These are phyloP conservation scores for Mamestra configurata DNA, from an alignment of 1,140 invertebrate genomes.

Conservation along the genomic window DNA sequence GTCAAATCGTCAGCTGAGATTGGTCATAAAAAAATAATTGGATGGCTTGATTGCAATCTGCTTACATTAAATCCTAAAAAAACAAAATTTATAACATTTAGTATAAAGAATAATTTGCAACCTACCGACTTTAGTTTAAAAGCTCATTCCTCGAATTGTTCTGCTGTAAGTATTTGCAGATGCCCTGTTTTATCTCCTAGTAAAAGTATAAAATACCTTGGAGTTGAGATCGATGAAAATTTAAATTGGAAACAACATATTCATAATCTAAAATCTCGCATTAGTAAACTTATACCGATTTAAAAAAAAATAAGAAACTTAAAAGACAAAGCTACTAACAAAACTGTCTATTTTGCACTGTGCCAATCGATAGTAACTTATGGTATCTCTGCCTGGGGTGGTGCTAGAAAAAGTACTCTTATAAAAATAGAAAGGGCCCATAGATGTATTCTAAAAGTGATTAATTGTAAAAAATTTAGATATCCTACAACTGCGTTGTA, in stretches of 20 bases:
- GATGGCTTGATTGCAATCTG: constrained; percentile 43
- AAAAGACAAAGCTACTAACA: background rate
- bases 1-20: constrained; percentile 10
- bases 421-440: constrained; percentile 46
- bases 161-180: background rate
- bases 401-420: constrained; percentile 23
- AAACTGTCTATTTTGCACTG: constrained; percentile 27
- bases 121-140: constrained; percentile 15
- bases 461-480: constrained; percentile 24
- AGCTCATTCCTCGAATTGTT: background rate
- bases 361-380: constrained; percentile 43
- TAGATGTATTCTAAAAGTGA: constrained; percentile 38
- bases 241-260: constrained; percentile 41
- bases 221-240: constrained; percentile 27
- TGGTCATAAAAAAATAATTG: background rate
- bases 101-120: constrained; percentile 36
- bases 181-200: constrained; percentile 20
- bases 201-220: constrained; percentile 29
- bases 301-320: constrained; percentile 19
- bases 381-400: constrained; percentile 46
- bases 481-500: constrained; percentile 42
- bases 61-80: constrained; percentile 43
- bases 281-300: constrained; percentile 39
- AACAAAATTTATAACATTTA: constrained; percentile 47
- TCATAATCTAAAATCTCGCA: constrained; percentile 7